These are phyloP conservation scores for Brachylomia viminalis DNA, from an alignment of 2,888 invertebrate genomes.

Conservation along the genomic window DNA sequence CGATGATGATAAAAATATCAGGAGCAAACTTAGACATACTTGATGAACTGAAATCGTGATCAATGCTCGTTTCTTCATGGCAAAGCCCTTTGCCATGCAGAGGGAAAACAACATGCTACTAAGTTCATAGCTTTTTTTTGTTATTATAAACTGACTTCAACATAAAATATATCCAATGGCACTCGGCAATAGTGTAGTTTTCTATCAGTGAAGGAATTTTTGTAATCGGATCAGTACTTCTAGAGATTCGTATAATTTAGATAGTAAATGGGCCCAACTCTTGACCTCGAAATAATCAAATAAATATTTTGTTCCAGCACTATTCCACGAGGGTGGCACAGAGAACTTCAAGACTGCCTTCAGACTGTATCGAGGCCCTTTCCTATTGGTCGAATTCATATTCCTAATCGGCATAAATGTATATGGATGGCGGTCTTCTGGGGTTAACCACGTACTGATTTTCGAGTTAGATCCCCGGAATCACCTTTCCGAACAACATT, in stretches of 20 bases:
- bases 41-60: background rate
- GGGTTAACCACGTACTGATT: conserved; percentile 99
- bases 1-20: background rate
- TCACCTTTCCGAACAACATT: conserved; percentile 97
- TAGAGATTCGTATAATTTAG: too few relatives aligned
- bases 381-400: conserved; percentile 97
- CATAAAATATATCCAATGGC: too few relatives aligned
- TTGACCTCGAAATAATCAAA: too few relatives aligned
- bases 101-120: too few relatives aligned
- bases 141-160: too few relatives aligned
- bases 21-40: background rate
- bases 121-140: too few relatives aligned
- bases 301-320: conserved; percentile 86
- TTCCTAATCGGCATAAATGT: conserved; percentile 99
- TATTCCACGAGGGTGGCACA: conserved; percentile 93
- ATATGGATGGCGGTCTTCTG: conserved; percentile 99
- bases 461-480: conserved; percentile 99
- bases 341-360: conserved; percentile 96
- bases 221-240: too few relatives aligned
- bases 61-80: background rate
- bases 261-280: too few relatives aligned
- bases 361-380: conserved; percentile 97
- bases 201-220: too few relatives aligned
- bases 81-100: too few relatives aligned
- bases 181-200: too few relatives aligned